Evolutionary conservation across 2,888 invertebrate genomes (phyloP).

Genomic region (Pilophorus perplexus): DNA sequence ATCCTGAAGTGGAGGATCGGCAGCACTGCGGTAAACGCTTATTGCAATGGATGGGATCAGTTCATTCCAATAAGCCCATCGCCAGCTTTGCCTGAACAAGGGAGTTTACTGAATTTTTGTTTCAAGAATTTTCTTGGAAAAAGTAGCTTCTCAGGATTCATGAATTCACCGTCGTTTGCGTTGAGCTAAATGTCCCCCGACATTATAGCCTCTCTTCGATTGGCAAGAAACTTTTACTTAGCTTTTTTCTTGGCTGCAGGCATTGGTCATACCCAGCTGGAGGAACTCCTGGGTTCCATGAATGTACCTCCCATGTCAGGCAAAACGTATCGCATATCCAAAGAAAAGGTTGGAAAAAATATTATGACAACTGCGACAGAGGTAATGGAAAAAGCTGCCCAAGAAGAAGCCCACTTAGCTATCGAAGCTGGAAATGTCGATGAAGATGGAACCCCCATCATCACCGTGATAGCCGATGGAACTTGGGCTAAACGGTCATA

Average conservation of each 20-base stretch:
- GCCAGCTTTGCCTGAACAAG: too few relatives aligned
- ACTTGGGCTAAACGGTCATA: not conserved
- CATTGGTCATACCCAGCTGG: not conserved
- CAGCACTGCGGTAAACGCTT: too few relatives aligned
- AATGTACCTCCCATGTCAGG: not conserved
- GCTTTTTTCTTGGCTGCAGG: not conserved
- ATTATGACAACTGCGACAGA: not conserved
- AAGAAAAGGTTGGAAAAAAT: not conserved
- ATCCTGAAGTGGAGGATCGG: too few relatives aligned
- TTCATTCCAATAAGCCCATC: too few relatives aligned
- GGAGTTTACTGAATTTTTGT: too few relatives aligned
- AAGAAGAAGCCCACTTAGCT: not conserved
- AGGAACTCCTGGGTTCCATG: not conserved
- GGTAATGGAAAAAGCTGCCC: not conserved
- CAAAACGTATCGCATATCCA: not conserved
- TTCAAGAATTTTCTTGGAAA: too few relatives aligned
- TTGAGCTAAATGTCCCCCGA: too few relatives aligned
- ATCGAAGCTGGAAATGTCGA: not conserved
- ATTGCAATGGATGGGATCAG: too few relatives aligned
- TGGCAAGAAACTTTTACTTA: too few relatives aligned
- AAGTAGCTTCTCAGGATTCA: too few relatives aligned
- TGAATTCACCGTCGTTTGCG: too few relatives aligned
- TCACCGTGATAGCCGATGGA: not conserved
- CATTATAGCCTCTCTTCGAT: too few relatives aligned
- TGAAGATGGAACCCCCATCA: not conserved